Conservation (phyloP, 2,888 invertebrate genomes). For the Coecobrya sp. region DNA sequence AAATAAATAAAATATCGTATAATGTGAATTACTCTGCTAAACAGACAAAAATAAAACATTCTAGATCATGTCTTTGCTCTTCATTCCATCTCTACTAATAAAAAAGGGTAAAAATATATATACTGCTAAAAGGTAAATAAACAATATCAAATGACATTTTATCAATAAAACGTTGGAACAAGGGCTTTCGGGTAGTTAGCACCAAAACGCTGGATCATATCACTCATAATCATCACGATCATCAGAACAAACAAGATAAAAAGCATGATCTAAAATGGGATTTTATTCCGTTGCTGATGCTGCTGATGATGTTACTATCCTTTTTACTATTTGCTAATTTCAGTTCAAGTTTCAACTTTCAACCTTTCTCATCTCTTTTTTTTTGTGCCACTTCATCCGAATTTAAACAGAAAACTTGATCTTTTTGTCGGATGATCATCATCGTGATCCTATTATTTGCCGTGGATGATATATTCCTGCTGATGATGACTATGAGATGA, state of each 20-base stretch:
- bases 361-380: slow-evolving; percentile 13
- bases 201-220: slow-evolving; percentile 3
- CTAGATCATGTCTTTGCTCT: background rate
- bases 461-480: slow-evolving; percentile 39
- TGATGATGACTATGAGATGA: slow-evolving; percentile 56
- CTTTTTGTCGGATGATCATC: slow-evolving; percentile 43
- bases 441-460: slow-evolving; percentile 58
- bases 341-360: slow-evolving; percentile 56
- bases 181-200: background rate
- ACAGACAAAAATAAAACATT: background rate
- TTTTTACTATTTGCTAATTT: slow-evolving; percentile 41
- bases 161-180: slow-evolving; percentile 31
- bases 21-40: background rate
- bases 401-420: slow-evolving; percentile 55
- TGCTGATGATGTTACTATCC: no score
- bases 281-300: background rate
- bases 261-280: slow-evolving; percentile 39
- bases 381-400: slow-evolving; percentile 51
- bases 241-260: slow-evolving; percentile 41
- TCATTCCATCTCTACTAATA: background rate
- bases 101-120: background rate
- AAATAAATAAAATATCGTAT: background rate
- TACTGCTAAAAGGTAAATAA: slow-evolving; percentile 32
- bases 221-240: background rate
- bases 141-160: slow-evolving; percentile 60